A percentile compares a stretch with the other conserved stretches of the same genome.
phyloP scores from a whole-genome alignment of 2,113 vertebrate species.

The Orthonyx spaldingii region DNA sequence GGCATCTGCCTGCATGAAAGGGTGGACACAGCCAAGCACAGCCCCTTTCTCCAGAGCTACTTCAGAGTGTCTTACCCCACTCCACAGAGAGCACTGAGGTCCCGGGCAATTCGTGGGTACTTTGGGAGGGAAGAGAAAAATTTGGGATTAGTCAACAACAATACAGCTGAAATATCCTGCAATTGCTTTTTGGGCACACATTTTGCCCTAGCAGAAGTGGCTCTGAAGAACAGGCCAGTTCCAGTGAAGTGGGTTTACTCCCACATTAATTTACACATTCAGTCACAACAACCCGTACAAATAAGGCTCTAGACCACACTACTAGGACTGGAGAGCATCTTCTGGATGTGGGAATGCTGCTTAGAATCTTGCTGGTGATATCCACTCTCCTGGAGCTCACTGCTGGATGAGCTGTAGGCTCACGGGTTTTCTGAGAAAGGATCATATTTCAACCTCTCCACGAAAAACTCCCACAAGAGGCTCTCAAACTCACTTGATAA shows the following conservation, averaged over 20 bases:
- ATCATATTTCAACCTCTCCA: neutral
- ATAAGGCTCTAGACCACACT: neutral
- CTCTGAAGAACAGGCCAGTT: neutral
- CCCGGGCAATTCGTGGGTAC: neutral
- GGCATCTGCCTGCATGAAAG: accelerated
- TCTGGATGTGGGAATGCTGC: neutral
- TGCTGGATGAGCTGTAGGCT: neutral
- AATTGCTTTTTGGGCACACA: neutral
- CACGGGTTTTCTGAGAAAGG: neutral
- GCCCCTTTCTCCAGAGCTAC: neutral
- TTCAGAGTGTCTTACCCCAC: neutral
- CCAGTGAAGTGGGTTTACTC: neutral
- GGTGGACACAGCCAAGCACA: neutral
- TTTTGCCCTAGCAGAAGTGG: neutral
- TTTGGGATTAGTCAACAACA: neutral
- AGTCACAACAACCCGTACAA: neutral
- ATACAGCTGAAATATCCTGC: neutral
- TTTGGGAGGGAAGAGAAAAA: neutral
- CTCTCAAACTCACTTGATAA: neutral
- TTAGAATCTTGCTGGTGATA: neutral
- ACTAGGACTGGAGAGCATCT: neutral
- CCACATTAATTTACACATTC: neutral
- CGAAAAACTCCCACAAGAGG: neutral
- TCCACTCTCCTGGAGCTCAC: neutral
- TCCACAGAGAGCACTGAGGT: neutral